Evolutionary conservation across 2,113 vertebrate genomes (phyloP).

Genomic region (Antigone vipio): DNA sequence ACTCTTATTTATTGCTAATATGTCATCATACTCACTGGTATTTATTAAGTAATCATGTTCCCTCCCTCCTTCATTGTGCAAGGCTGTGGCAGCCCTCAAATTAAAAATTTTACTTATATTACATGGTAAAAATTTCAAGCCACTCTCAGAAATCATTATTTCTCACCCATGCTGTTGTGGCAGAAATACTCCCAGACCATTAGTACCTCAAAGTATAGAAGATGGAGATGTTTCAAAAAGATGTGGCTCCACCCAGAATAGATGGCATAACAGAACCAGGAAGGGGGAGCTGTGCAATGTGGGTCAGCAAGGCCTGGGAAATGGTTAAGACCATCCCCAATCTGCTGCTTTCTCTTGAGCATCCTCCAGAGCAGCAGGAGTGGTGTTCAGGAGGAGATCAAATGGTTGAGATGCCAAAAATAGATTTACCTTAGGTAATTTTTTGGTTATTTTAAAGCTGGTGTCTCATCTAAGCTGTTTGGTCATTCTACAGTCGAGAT

Average conservation of each 20-base stretch:
- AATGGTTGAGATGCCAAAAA: background rate
- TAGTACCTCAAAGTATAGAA: background rate
- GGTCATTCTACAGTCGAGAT: background rate
- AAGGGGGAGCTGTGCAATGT: background rate
- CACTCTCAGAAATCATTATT: background rate
- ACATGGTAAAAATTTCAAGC: background rate
- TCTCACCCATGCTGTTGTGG: background rate
- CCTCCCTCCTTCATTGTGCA: background rate
- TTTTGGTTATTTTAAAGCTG: background rate
- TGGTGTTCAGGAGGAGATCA: background rate
- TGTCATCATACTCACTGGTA: background rate
- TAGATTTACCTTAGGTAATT: background rate
- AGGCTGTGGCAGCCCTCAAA: background rate
- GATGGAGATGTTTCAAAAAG: background rate
- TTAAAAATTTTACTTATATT: background rate
- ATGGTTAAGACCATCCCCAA: background rate
- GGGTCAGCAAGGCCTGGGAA: background rate
- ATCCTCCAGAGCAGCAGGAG: background rate
- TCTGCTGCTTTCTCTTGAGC: background rate
- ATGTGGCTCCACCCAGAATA: background rate
- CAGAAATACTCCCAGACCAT: background rate
- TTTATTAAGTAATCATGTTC: background rate
- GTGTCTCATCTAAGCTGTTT: background rate
- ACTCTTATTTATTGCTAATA: background rate
- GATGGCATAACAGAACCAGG: rapidly evolving